phyloP scores from a whole-genome alignment of 2,113 vertebrate species.

The Vimba vimba region DNA sequence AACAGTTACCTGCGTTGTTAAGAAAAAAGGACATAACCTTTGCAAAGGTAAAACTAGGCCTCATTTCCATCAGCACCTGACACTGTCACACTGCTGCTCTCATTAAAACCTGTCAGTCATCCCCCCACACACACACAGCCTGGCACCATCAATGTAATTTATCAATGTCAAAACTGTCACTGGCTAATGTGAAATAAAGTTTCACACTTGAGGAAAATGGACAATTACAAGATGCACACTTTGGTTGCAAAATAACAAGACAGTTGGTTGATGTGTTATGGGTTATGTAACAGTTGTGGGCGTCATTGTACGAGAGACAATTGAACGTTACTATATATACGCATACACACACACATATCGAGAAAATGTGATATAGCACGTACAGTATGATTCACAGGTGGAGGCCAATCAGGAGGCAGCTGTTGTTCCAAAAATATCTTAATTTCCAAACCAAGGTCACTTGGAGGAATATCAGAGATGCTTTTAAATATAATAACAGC shows the following conservation, averaged over 20 bases:
- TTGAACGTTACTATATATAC: neutral
- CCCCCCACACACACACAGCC: slow-evolving; percentile 55
- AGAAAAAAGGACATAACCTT: slow-evolving; percentile 73
- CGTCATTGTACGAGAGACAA: slow-evolving; percentile 9
- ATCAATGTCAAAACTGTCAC: slow-evolving; percentile 73
- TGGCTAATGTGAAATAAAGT: slow-evolving; percentile 62
- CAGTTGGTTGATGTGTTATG: slow-evolving; percentile 8
- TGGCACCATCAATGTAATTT: slow-evolving; percentile 68
- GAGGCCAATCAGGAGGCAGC: neutral
- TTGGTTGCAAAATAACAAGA: slow-evolving; percentile 55
- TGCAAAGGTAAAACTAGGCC: slow-evolving; percentile 70
- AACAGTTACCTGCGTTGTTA: slow-evolving; percentile 65
- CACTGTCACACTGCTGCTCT: slow-evolving; percentile 70
- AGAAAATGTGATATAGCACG: neutral
- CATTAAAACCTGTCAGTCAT: slow-evolving; percentile 77
- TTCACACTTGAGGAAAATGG: slow-evolving; percentile 57
- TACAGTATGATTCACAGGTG: slow-evolving; percentile 1
- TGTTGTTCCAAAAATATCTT: slow-evolving; percentile 7
- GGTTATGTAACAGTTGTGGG: slow-evolving; percentile 20
- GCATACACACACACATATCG: neutral
- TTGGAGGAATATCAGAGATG: neutral
- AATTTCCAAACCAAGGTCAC: slow-evolving; percentile 11
- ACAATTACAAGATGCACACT: slow-evolving; percentile 54
- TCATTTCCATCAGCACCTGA: slow-evolving; percentile 75
- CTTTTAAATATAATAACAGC: neutral